phyloP scores from a whole-genome alignment of 2,113 vertebrate species.

The human region DNA sequence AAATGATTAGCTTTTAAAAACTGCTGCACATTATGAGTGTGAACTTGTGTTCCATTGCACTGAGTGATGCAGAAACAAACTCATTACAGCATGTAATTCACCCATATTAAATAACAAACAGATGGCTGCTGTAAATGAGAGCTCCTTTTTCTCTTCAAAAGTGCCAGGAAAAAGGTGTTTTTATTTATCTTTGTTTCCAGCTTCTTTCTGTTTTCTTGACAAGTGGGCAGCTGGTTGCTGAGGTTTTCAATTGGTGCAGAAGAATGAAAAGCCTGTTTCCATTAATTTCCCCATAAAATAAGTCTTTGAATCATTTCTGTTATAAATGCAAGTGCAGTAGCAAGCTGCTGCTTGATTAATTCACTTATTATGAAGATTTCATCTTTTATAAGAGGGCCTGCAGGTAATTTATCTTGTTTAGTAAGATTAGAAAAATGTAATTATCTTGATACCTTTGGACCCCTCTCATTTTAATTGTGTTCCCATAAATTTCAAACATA shows the following conservation, averaged over 20 bases:
- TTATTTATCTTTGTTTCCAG: constrained; percentile 98
- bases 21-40: constrained; percentile 97
- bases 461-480: constrained; percentile 93
- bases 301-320: constrained; percentile 94
- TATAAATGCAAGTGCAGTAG: constrained; percentile 92
- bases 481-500: constrained; percentile 92
- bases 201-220: constrained; percentile 99
- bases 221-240: constrained; percentile 99
- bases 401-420: constrained; percentile 99
- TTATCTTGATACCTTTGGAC: constrained; percentile 99
- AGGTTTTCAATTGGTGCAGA: constrained; percentile 99
- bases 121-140: constrained; percentile 98
- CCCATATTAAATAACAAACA: constrained; percentile 99
- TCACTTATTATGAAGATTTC: constrained; percentile 99
- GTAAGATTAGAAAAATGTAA: constrained; percentile 97
- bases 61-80: constrained; percentile 99
- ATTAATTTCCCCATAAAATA: constrained; percentile 99
- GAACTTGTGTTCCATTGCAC: constrained; percentile 99
- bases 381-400: constrained; percentile 99
- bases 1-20: constrained; percentile 99
- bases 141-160: constrained; percentile 99
- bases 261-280: constrained; percentile 99
- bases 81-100: constrained; percentile 99
- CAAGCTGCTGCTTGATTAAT: constrained; percentile 96
- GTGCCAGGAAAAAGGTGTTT: constrained; percentile 96